Conservation (phyloP, 2,113 vertebrate species). For the Garra rufa region DNA sequence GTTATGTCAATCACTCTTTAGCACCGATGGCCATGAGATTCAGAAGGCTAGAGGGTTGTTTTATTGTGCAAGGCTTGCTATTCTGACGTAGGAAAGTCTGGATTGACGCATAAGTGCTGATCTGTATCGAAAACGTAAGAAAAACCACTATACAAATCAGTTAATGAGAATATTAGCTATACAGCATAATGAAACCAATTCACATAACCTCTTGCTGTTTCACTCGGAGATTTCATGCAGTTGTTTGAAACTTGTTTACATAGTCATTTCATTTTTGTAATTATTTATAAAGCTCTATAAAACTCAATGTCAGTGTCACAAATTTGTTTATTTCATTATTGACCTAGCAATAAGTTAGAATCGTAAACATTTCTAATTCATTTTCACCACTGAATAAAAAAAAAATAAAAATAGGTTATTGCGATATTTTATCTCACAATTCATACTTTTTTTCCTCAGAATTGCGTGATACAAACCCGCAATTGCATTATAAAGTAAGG, state of each 20-base stretch:
- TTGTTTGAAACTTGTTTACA: too few relatives aligned
- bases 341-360: neutral
- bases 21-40: neutral
- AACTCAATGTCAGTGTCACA: neutral
- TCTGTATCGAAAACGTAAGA: neutral
- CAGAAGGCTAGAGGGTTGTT: neutral
- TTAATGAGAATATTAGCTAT: neutral
- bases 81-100: neutral
- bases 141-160: neutral
- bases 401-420: too few relatives aligned
- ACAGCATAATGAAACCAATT: neutral
- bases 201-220: neutral
- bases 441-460: too few relatives aligned
- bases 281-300: neutral
- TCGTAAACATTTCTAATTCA: neutral
- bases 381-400: neutral
- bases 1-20: constrained; percentile 32
- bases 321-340: neutral
- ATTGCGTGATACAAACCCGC: too few relatives aligned
- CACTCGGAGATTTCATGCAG: too few relatives aligned
- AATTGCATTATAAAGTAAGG: too few relatives aligned
- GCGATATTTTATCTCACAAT: too few relatives aligned
- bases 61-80: constrained; percentile 17
- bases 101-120: neutral
- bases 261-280: too few relatives aligned